phyloP scores from a whole-genome alignment of 2,888 invertebrate genomes.

The Parochlus steinenii region DNA sequence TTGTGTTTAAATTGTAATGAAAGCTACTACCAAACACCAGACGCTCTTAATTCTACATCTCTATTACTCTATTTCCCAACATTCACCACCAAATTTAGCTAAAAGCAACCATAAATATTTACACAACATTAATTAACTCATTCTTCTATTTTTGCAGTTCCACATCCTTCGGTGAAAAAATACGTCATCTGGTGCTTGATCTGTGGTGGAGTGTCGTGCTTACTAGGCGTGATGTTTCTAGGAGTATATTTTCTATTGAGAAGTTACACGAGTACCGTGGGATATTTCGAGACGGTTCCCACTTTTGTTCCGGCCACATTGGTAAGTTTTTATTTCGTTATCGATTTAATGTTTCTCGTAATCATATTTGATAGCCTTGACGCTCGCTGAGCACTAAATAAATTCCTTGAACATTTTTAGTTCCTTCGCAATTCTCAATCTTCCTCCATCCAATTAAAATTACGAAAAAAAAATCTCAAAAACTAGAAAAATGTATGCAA shows the following conservation, averaged over 20 bases:
- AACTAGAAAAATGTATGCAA: too few species aligned
- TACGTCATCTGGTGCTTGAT: slow-evolving; percentile 63
- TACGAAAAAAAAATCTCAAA: too few species aligned
- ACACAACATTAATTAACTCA: background rate
- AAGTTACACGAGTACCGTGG: slow-evolving; percentile 54
- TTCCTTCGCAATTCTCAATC: too few species aligned
- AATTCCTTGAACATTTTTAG: background rate
- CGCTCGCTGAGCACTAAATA: background rate
- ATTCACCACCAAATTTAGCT: too few species aligned
- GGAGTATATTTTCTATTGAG: slow-evolving; percentile 60
- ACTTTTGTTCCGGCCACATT: slow-evolving; percentile 83
- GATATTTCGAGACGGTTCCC: slow-evolving; percentile 82
- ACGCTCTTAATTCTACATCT: too few species aligned
- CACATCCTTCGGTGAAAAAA: slow-evolving; percentile 37
- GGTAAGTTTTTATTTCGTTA: slow-evolving; percentile 43
- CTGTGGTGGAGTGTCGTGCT: slow-evolving; percentile 55
- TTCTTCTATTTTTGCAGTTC: slow-evolving; percentile 22
- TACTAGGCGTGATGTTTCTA: slow-evolving; percentile 56
- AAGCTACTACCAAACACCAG: too few species aligned
- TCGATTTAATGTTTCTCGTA: slow-evolving; percentile 3
- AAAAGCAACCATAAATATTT: too few species aligned
- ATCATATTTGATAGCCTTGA: background rate
- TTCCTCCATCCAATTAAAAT: too few species aligned
- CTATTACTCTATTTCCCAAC: too few species aligned
- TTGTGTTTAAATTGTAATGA: too few species aligned